Conservation (phyloP, 2,888 invertebrate species). For the Pemphredon lugubris region DNA sequence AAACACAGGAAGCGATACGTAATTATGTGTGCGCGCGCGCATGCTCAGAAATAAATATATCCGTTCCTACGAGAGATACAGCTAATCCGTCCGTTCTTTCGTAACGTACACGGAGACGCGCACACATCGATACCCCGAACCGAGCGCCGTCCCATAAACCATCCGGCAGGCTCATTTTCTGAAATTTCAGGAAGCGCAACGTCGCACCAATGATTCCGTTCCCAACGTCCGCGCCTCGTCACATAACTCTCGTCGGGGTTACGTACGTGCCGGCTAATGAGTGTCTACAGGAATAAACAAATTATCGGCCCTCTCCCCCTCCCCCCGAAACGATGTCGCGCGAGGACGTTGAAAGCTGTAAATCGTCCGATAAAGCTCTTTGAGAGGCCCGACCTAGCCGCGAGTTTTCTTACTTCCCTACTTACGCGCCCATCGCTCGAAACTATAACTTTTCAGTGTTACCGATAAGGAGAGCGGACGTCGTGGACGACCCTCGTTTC, state of each 20-base stretch:
- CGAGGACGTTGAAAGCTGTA: constrained; percentile 61
- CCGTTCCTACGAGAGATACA: background rate
- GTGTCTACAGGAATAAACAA: constrained; percentile 52
- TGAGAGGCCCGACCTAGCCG: constrained; percentile 25
- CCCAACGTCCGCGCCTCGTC: constrained; percentile 18
- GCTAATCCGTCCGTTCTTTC: background rate
- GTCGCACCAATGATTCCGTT: constrained; percentile 23
- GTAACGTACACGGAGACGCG: background rate
- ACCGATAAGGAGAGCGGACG: constrained; percentile 47
- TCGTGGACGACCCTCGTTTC: background rate
- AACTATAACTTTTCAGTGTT: constrained; percentile 49
- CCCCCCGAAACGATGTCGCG: constrained; percentile 38
- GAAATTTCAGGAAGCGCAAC: constrained; percentile 6
- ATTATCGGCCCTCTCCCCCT: constrained; percentile 60
- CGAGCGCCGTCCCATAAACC: constrained; percentile 2
- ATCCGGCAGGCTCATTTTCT: constrained; percentile 1
- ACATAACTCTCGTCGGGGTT: constrained; percentile 37
- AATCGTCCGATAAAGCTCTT: constrained; percentile 63
- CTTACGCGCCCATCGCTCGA: constrained; percentile 14
- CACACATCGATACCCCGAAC: background rate
- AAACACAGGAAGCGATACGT: background rate
- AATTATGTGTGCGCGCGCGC: background rate
- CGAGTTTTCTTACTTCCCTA: constrained; percentile 7
- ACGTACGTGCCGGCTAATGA: constrained; percentile 40
- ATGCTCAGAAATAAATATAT: background rate